Conservation (phyloP, 2,113 vertebrate genomes). For the Gasterosteus aculeatus region DNA sequence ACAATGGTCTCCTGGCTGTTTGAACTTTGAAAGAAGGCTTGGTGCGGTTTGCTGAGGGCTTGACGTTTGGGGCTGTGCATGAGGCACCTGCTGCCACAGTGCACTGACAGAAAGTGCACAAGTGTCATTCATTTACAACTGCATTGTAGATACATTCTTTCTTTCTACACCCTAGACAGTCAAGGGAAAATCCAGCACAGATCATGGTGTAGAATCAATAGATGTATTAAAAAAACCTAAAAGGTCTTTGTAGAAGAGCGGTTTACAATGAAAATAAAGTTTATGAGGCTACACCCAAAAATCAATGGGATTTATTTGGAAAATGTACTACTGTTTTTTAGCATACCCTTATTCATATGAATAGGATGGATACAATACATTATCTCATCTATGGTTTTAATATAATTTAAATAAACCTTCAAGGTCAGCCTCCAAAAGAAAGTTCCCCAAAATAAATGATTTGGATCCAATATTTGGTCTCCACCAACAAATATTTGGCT, state of each 20-base stretch:
- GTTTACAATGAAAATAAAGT: neutral
- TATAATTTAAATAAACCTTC: no score
- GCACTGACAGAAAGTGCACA: constrained; percentile 43
- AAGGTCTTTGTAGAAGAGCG: neutral
- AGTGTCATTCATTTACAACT: constrained; percentile 62
- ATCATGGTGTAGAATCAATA: neutral
- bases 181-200: constrained; percentile 43
- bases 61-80: constrained; percentile 35
- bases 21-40: constrained; percentile 25
- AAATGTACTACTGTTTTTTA: no score
- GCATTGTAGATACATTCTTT: constrained; percentile 53
- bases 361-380: no score
- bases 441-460: neutral
- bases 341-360: no score
- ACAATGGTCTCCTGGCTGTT: constrained; percentile 16
- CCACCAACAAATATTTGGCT: neutral
- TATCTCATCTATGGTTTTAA: no score
- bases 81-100: constrained; percentile 47
- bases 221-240: neutral
- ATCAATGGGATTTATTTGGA: no score
- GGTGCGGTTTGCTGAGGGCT: constrained; percentile 8
- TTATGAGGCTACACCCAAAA: no score
- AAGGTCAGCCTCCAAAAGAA: neutral
- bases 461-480: neutral
- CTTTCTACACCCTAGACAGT: constrained; percentile 27